These are phyloP conservation scores for Callocephalon fimbriatum DNA, from an alignment of 2,113 vertebrate species.

Conservation along the genomic window DNA sequence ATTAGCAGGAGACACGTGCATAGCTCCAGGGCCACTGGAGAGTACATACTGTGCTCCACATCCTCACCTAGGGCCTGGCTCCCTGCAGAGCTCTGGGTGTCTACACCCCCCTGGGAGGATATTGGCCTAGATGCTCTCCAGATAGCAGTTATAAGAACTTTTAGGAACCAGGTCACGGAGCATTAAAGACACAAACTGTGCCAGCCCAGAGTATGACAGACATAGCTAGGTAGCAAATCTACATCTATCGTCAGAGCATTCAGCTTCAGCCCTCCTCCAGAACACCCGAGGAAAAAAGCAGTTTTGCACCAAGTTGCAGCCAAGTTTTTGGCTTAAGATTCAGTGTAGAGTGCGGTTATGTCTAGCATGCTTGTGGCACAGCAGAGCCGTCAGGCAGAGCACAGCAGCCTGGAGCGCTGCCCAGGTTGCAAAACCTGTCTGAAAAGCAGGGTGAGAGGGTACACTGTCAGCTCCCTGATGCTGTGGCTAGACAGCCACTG, in stretches of 20 bases:
- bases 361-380: background rate
- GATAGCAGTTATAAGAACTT: background rate
- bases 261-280: background rate
- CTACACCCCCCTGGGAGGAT: background rate
- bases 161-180: background rate
- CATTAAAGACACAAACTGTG: background rate
- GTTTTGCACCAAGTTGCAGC: background rate
- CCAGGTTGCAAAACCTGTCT: background rate
- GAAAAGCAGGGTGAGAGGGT: background rate
- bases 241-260: background rate
- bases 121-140: background rate
- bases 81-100: background rate
- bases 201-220: background rate
- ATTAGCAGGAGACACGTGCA: background rate
- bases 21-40: background rate
- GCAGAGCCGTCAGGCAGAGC: background rate
- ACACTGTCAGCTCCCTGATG: background rate
- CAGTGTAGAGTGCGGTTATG: background rate
- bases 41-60: fast-evolving
- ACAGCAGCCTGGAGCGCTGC: background rate
- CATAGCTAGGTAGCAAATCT: background rate
- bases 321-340: background rate
- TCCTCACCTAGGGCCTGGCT: background rate
- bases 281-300: background rate
- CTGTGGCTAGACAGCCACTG: background rate